phyloP scores from a whole-genome alignment of 2,888 invertebrate species.

The Ornithoptera priamus region DNA sequence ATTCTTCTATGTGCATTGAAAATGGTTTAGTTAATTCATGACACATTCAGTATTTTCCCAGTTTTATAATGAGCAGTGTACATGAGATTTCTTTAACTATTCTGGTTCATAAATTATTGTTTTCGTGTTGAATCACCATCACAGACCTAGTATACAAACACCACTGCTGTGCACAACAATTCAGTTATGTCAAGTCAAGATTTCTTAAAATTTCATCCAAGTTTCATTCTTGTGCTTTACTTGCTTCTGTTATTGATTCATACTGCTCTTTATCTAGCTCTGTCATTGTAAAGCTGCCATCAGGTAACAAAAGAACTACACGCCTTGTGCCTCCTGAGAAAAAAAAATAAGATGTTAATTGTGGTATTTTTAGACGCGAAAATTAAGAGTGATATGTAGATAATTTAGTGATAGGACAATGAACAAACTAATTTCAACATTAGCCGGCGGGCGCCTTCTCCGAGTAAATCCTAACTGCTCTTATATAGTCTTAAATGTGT shows the following conservation, averaged over 20 bases:
- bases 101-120: neutral
- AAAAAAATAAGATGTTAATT: neutral
- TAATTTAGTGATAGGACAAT: too few species aligned
- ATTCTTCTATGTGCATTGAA: slow-evolving; percentile 11
- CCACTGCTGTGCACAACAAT: neutral
- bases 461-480: too few species aligned
- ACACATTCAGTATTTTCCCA: neutral
- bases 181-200: slow-evolving; percentile 11
- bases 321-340: slow-evolving; percentile 87
- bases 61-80: neutral
- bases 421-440: too few species aligned
- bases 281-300: slow-evolving; percentile 92
- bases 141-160: neutral
- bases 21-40: neutral
- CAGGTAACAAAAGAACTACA: slow-evolving; percentile 90
- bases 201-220: slow-evolving; percentile 9
- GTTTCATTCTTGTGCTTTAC: slow-evolving; percentile 77
- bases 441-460: too few species aligned
- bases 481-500: too few species aligned
- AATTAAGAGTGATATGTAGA: too few species aligned
- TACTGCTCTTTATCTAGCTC: slow-evolving; percentile 93
- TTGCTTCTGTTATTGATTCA: slow-evolving; percentile 82
- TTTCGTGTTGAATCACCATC: neutral
- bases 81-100: neutral
- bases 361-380: too few species aligned